Evolutionary conservation across 2,113 vertebrate species (phyloP), one percentile per base, ranked within the genome.

Genomic region (Cheirogaleus medius): DNA sequence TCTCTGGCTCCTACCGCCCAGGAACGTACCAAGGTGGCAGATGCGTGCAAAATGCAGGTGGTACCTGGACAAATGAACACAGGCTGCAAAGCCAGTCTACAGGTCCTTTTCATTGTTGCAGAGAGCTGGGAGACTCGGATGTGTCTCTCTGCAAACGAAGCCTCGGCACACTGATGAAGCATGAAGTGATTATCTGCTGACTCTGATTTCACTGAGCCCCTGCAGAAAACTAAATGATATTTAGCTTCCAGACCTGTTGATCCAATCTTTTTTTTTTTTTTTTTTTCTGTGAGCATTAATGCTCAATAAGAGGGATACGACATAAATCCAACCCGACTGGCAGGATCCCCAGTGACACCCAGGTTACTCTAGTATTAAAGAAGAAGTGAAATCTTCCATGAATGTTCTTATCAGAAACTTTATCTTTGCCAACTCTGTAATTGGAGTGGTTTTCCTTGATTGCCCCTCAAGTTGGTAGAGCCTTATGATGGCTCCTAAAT

Each of bases 161-260:
- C 56, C 63, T 54, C 2, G 6, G 86, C 77, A 82, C 15, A 8
- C 34, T 32, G 52, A 39, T 25, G 23, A 87, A 71, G 89, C 27
- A 4, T 15, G 13, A 68, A 84, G 21, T 56, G 54, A 83, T 47
- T 69, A 71, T 56, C 52, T 73, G 76, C 87, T 74, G 49, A 85
- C 15, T 32, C 47, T 44, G 29, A 39, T 32, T 52, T 82, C 9
- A 3, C 39, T 27, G 37, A 84, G 49, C 52, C 44, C 68, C 42
- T 81, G 32, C 18, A n/a, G 60, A 66, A 60, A 66, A 77, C 58
- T 29, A 68, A 54, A 87, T 23, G 69, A 21, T 77, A 58, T 42
- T 84, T 66, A 64, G 37, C 73, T 39, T 90, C 69, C 64, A 34
- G 58, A 73, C 71, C 71, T 95, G 88, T 76, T 82, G 34, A 37